Conservation (phyloP, 2,797 vertebrate species). For the Parotocinclus haroldoi region DNA sequence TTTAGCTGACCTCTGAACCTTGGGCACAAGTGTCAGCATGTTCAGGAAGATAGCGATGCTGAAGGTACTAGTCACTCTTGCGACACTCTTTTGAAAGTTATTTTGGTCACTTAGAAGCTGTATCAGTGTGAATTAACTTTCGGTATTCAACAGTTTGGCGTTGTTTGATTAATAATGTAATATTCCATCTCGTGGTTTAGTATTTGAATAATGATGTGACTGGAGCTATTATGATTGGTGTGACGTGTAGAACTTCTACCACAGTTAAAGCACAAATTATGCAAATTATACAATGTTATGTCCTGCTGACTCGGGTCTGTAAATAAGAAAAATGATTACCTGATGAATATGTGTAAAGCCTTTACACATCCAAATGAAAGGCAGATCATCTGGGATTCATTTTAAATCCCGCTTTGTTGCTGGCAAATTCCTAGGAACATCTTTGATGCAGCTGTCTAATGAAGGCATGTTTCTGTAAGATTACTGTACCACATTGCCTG, state of each 20-base stretch:
- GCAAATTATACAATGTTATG: too few relatives aligned
- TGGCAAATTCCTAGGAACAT: neutral
- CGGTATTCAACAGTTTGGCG: neutral
- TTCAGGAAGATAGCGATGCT: constrained; percentile 49
- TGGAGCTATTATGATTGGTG: too few relatives aligned
- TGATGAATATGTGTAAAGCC: too few relatives aligned
- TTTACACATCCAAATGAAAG: too few relatives aligned
- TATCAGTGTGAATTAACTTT: neutral
- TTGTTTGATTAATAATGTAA: neutral
- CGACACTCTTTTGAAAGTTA: neutral
- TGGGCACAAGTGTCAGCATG: constrained; percentile 31
- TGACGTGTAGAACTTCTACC: too few relatives aligned
- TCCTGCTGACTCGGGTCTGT: too few relatives aligned
- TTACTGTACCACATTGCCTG: constrained; percentile 31
- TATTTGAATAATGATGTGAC: too few relatives aligned
- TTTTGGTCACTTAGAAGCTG: neutral
- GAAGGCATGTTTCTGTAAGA: constrained; percentile 16
- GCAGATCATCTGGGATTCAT: neutral
- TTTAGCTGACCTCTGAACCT: constrained; percentile 16
- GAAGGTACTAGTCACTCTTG: constrained; percentile 42
- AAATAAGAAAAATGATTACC: too few relatives aligned
- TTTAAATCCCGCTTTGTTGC: neutral
- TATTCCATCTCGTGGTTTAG: too few relatives aligned
- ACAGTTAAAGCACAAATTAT: too few relatives aligned
- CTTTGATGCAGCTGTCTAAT: constrained; percentile 15